Percentiles rank a stretch among this genome's conserved stretches.
These are phyloP conservation scores for Drosophila cardini DNA, from an alignment of 1,140 invertebrate species.

Conservation along the genomic window DNA sequence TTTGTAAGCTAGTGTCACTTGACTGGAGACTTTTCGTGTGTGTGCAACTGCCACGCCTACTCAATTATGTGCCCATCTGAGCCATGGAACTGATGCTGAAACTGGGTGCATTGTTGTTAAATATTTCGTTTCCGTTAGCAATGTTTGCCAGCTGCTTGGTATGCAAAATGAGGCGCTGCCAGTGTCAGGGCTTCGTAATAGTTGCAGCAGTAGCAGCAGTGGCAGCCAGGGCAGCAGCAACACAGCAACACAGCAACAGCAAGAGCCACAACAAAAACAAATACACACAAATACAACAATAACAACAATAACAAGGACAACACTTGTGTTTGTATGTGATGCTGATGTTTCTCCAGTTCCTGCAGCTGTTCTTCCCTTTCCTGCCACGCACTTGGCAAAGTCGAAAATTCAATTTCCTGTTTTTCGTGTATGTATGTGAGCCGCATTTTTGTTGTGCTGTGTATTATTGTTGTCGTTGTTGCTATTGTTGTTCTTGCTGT, in stretches of 20 bases:
- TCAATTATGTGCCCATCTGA: constrained; percentile 65
- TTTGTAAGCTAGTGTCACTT: constrained; percentile 28
- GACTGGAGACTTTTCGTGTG: constrained; percentile 16
- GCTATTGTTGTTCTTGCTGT: constrained; percentile 26
- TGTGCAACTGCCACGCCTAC: constrained; percentile 61
- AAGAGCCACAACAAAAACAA: neutral
- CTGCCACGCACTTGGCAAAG: constrained; percentile 82
- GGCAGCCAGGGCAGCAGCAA: constrained; percentile 39
- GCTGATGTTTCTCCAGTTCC: constrained; percentile 48
- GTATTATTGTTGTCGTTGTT: constrained; percentile 7
- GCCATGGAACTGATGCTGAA: constrained; percentile 11
- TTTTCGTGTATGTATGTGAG: constrained; percentile 79
- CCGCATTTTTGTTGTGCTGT: constrained; percentile 40
- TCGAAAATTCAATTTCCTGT: constrained; percentile 84
- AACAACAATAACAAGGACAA: constrained; percentile 31
- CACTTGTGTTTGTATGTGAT: constrained; percentile 46
- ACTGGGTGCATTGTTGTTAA: constrained; percentile 76
- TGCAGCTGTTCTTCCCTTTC: constrained; percentile 60
- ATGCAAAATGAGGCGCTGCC: constrained; percentile 80
- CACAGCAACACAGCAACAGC: constrained; percentile 37
- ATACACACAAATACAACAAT: constrained; percentile 15
- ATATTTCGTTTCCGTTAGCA: constrained; percentile 82
- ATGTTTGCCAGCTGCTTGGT: constrained; percentile 75
- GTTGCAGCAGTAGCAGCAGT: constrained; percentile 80
- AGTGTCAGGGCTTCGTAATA: constrained; percentile 75